Conservation (phyloP, 2,113 vertebrate genomes). For the Apeltes quadracus region DNA sequence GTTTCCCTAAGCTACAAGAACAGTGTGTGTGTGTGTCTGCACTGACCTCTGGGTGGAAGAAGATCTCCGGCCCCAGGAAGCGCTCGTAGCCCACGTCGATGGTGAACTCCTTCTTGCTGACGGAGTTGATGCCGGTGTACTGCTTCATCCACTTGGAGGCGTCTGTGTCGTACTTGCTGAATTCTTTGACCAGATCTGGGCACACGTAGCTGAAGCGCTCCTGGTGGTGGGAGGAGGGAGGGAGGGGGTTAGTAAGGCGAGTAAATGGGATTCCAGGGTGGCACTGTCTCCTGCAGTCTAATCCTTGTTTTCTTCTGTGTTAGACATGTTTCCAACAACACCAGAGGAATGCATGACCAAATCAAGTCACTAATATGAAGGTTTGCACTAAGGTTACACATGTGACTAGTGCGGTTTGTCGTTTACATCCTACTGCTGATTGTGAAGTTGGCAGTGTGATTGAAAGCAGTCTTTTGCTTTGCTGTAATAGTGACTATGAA, state of each 20-base stretch:
- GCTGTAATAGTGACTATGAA: background rate
- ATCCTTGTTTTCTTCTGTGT: background rate
- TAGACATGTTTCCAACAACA: background rate
- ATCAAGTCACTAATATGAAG: background rate
- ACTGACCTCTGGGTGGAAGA: slow-evolving; percentile 95
- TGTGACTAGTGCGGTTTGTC: background rate
- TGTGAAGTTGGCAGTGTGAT: background rate
- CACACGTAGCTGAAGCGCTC: slow-evolving; percentile 98
- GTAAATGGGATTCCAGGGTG: background rate
- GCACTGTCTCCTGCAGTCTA: background rate
- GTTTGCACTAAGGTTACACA: background rate
- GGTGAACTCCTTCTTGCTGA: slow-evolving; percentile 98
- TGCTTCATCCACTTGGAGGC: slow-evolving; percentile 98
- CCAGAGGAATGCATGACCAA: no score
- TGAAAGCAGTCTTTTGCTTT: slow-evolving; percentile 1
- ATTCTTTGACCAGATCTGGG: slow-evolving; percentile 98
- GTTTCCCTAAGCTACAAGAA: background rate
- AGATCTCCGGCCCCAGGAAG: slow-evolving; percentile 97
- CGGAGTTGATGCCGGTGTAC: slow-evolving; percentile 95
- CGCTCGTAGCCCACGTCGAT: slow-evolving; percentile 98
- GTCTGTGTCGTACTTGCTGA: slow-evolving; percentile 96
- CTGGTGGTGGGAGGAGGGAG: slow-evolving; percentile 65
- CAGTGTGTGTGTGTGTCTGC: no score
- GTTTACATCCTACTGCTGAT: background rate
- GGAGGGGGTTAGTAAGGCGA: no score